Evolutionary conservation across 1,140 invertebrate genomes (phyloP), one percentile per base, ranked within the genome.

Genomic region (Tetramorium alpestre): DNA sequence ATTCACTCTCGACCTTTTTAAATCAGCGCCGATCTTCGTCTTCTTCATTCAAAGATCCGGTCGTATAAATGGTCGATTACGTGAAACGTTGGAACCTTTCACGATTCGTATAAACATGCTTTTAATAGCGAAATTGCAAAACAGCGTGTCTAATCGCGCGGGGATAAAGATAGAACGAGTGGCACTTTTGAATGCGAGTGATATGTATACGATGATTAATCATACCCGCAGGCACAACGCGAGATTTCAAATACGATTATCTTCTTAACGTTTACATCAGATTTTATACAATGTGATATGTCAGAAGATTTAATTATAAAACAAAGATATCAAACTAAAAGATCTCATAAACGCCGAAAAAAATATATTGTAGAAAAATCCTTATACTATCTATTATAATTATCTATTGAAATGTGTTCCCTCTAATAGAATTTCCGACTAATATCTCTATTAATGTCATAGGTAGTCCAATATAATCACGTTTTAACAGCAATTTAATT

Each of bases 1-100:
- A 70, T 81, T 81, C 49, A 54, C 51, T 44, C 49, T 44, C 49
- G 49, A 56, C 78, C 78, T 54, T 70, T 67, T 81, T 70, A 70
- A 70, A 56, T 81, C 64, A 70, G 22, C 28, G 22, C 33, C 38
- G 49, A 44, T 81, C 78, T 44, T 70, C 64, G 13, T 80, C 77
- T 38, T 78, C 25, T 47, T 65, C 58, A 38, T 54, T 62, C 41
- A 62, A 22, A 70, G 49, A 70, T 81, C 38, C 33, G 47, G 33
- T 47, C 64, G 49, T 64, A 54, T 22, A 67, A 51, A 54, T n/a
- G 47, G 22, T 22, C 28, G 64, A 70, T 70, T 78, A 78, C 41
- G 16, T 38, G 58, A 49, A 78, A 49, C 41, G 78, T 13, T 25
- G 64, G 67, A 70, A 81, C 51, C 78, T 70, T 28, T 70, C 51